Percentiles rank a stretch among this genome's conserved stretches.
Conservation (phyloP, 2,888 invertebrate species). For the Smittia aterrima region DNA sequence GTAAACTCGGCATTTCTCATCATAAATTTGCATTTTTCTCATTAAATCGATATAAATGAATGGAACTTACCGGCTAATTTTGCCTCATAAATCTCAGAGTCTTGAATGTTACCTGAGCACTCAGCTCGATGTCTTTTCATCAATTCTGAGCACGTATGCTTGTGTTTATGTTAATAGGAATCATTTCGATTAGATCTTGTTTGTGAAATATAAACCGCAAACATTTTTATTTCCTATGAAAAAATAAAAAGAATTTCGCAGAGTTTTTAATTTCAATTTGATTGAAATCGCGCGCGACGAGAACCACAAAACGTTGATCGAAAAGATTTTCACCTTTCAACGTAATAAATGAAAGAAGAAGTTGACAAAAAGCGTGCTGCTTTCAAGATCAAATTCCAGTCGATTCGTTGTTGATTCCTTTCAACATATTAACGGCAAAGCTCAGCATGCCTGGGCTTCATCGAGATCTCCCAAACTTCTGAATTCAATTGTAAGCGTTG, state of each 20-base stretch:
- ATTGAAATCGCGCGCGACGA: not conserved
- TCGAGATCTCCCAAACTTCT: not conserved
- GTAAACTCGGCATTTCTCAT: slow-evolving; percentile 34
- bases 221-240: not conserved
- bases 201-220: slow-evolving; percentile 7
- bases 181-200: not conserved
- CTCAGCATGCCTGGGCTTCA: not conserved
- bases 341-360: too few species aligned
- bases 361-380: slow-evolving; percentile 21
- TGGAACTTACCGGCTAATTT: slow-evolving; percentile 18
- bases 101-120: not conserved
- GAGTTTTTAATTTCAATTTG: not conserved
- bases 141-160: slow-evolving; percentile 3
- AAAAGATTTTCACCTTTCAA: not conserved
- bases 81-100: slow-evolving; percentile 21
- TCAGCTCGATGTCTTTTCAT: not conserved
- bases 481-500: not conserved
- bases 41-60: slow-evolving; percentile 20
- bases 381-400: slow-evolving; percentile 16
- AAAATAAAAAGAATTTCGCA: not conserved
- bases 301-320: too few species aligned
- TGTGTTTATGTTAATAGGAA: slow-evolving; percentile 15
- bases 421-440: not conserved
- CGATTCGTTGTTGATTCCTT: not conserved
- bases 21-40: slow-evolving; percentile 35